Percentiles rank a stretch among this genome's conserved stretches.
Evolutionary conservation across 2,113 vertebrate genomes (phyloP).

Genomic region (Arizona elegans): DNA sequence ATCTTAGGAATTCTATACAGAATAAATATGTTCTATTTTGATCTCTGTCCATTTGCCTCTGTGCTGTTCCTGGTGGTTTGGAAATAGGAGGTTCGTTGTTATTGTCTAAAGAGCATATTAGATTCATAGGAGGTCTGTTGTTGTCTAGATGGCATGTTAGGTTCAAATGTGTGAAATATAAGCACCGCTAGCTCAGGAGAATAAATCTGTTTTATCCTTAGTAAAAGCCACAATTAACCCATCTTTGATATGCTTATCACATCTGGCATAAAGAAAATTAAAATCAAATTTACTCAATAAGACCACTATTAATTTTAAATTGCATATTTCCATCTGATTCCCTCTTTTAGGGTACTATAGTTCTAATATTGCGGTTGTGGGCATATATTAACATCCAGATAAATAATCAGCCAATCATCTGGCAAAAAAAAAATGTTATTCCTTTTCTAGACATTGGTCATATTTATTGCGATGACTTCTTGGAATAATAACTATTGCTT

Average conservation of each 20-base stretch:
- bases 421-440: not conserved
- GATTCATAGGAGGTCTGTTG: not conserved
- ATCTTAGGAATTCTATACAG: not conserved
- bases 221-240: accelerated
- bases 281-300: not conserved
- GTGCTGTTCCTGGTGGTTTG: not conserved
- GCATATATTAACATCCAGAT: not conserved
- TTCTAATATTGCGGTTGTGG: not conserved
- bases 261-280: not conserved
- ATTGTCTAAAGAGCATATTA: not conserved
- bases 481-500: not conserved
- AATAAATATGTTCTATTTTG: not conserved
- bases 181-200: not conserved
- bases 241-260: not conserved
- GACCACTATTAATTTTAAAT: not conserved
- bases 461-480: not conserved
- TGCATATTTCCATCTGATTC: not conserved
- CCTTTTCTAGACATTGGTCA: not conserved
- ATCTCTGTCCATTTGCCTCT: not conserved
- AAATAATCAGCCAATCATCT: not conserved
- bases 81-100: not conserved
- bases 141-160: not conserved
- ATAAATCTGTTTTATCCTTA: not conserved
- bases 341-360: not conserved
- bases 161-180: not conserved